Percentiles rank a stretch among this genome's conserved stretches.
phyloP scores from a whole-genome alignment of 2,797 vertebrate species.

The Pangasius larnaudii region DNA sequence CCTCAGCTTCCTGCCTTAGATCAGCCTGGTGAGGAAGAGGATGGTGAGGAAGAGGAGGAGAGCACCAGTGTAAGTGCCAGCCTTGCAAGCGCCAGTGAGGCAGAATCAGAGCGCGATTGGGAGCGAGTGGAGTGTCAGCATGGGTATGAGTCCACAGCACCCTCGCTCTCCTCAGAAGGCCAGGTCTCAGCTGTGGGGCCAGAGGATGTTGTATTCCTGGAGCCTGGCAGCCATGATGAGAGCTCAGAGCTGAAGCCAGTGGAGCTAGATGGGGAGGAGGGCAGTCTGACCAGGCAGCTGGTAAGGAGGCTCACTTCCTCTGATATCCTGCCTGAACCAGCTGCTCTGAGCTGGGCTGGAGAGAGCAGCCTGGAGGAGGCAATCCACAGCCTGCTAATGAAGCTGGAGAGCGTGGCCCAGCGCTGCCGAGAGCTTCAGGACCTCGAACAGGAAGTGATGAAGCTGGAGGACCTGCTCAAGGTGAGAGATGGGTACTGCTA shows the following conservation, averaged over 20 bases:
- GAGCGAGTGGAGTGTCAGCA: conserved; percentile 73
- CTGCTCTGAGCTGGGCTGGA: conserved; percentile 79
- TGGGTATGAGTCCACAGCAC: conserved; percentile 62
- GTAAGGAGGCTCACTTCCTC: conserved; percentile 91
- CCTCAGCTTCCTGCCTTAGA: conserved; percentile 64
- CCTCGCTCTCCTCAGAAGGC: conserved; percentile 70
- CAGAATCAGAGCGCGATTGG: conserved; percentile 71
- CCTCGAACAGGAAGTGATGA: conserved; percentile 92
- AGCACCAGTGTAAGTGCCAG: conserved; percentile 68
- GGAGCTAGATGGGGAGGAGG: conserved; percentile 91
- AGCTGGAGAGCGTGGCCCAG: conserved; percentile 88
- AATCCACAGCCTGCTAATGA: conserved; percentile 88
- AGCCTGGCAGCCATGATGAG: conserved; percentile 76
- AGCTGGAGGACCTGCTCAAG: conserved; percentile 94
- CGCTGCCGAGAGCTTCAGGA: conserved; percentile 92
- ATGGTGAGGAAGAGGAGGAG: conserved; percentile 65
- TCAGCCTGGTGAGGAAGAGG: conserved; percentile 67
- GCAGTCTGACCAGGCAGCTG: conserved; percentile 93
- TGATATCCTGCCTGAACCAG: conserved; percentile 74
- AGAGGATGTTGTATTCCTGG: conserved; percentile 78
- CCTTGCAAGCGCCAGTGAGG: conserved; percentile 69
- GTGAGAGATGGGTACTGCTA: conserved; percentile 68
- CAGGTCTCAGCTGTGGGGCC: conserved; percentile 66
- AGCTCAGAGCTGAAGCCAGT: conserved; percentile 88
- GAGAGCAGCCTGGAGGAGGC: conserved; percentile 94